These are phyloP conservation scores for Megalopta genalis DNA, from an alignment of 1,140 invertebrate genomes.

Conservation along the genomic window DNA sequence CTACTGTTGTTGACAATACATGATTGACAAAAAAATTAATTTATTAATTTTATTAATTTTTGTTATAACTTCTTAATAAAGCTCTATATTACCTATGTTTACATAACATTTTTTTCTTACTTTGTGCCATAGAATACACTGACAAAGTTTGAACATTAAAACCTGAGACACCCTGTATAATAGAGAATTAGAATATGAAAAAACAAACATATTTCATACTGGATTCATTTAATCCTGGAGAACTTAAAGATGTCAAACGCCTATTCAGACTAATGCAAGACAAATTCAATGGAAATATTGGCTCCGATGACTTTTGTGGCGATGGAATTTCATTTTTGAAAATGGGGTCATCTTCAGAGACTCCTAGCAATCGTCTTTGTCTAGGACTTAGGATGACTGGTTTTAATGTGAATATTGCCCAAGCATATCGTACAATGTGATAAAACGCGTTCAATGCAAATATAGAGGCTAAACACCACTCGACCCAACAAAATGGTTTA, in stretches of 20 bases:
- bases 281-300: constrained; percentile 62
- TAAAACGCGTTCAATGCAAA: constrained; percentile 72
- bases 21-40: too few relatives aligned
- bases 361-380: constrained; percentile 70
- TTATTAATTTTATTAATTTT: too few relatives aligned
- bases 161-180: too few relatives aligned
- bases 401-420: constrained; percentile 61
- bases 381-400: constrained; percentile 62
- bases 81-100: too few relatives aligned
- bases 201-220: constrained; percentile 52
- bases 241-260: constrained; percentile 61
- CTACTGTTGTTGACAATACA: too few relatives aligned
- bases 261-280: constrained; percentile 69
- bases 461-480: constrained; percentile 71
- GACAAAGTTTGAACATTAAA: too few relatives aligned
- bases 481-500: constrained; percentile 72
- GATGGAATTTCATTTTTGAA: constrained; percentile 62
- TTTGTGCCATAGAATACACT: too few relatives aligned
- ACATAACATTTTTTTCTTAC: too few relatives aligned
- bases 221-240: constrained; percentile 66
- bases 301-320: constrained; percentile 55
- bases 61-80: too few relatives aligned
- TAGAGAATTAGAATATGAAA: neutral
- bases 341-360: constrained; percentile 70
- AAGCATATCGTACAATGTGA: constrained; percentile 65